phyloP scores from a whole-genome alignment of 2,113 vertebrate genomes.

The Carollia perspicillata region DNA sequence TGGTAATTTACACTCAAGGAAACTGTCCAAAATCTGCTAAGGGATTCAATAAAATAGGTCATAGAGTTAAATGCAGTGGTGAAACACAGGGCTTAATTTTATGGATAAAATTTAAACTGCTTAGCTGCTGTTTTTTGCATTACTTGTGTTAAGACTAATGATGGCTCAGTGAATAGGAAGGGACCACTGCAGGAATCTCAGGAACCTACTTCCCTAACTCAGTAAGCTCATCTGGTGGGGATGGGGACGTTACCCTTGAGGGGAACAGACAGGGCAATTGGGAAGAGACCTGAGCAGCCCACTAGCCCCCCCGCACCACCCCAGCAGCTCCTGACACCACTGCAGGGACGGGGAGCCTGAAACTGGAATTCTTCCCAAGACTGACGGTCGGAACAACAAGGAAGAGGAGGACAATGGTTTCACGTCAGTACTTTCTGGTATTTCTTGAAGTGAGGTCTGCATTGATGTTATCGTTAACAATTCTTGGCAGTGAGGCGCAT shows the following conservation, averaged over 20 bases:
- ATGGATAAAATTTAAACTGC: constrained; percentile 69
- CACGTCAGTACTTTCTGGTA: background rate
- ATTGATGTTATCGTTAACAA: background rate
- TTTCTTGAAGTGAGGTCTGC: background rate
- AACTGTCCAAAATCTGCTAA: constrained; percentile 60
- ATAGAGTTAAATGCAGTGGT: constrained; percentile 61
- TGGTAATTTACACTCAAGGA: constrained; percentile 66
- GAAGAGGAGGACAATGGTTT: background rate
- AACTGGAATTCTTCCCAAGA: background rate
- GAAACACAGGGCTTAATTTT: constrained; percentile 67
- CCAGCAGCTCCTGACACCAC: background rate
- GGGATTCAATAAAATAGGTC: constrained; percentile 73
- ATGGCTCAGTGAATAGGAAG: background rate
- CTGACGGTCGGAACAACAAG: background rate
- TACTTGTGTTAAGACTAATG: constrained; percentile 54
- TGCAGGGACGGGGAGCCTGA: background rate
- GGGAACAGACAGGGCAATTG: background rate
- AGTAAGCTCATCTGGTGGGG: background rate
- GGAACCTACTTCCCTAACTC: background rate
- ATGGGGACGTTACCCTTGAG: background rate
- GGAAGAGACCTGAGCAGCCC: background rate
- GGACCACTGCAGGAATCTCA: background rate
- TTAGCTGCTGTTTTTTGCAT: constrained; percentile 45
- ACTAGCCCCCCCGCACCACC: background rate
- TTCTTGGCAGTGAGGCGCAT: background rate